Conservation (phyloP, 2,888 invertebrate species). For the Agriopis leucophaearia region DNA sequence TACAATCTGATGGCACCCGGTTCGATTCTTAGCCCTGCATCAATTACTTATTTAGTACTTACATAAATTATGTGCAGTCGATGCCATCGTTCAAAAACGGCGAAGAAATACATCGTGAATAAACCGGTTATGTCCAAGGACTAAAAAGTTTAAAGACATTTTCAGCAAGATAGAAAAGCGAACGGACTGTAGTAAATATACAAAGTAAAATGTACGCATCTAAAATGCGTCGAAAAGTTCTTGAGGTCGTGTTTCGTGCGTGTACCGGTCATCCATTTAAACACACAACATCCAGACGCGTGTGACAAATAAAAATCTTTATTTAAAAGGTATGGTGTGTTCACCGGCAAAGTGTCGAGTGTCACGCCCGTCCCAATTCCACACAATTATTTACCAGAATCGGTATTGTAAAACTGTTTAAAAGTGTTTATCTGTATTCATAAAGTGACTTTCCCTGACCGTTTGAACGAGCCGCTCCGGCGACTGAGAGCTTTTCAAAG, state of each 20-base stretch:
- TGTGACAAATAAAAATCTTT: conserved; percentile 31
- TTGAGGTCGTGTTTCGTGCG: conserved; percentile 22
- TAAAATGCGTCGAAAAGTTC: no score
- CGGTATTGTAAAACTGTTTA: conserved; percentile 52
- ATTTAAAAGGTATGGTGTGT: conserved; percentile 27
- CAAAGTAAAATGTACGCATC: neutral
- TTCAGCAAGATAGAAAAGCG: no score
- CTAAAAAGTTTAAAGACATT: no score
- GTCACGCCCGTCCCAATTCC: conserved; percentile 56
- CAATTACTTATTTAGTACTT: no score
- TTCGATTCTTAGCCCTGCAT: no score
- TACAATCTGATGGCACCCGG: no score
- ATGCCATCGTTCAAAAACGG: no score
- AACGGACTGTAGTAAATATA: neutral
- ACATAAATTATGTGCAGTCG: no score
- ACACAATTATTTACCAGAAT: conserved; percentile 65
- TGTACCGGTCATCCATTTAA: conserved; percentile 25
- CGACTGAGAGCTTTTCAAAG: conserved; percentile 40
- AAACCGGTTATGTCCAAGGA: no score
- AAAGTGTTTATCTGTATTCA: conserved; percentile 55
- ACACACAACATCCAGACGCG: conserved; percentile 21
- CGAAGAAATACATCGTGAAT: no score
- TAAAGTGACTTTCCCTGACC: conserved; percentile 57
- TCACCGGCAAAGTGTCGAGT: conserved; percentile 24
- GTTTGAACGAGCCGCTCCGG: conserved; percentile 56